Percentiles rank a stretch among this genome's conserved stretches.
Conservation (phyloP, 2,888 invertebrate species). For the Cerceris ruficornis region DNA sequence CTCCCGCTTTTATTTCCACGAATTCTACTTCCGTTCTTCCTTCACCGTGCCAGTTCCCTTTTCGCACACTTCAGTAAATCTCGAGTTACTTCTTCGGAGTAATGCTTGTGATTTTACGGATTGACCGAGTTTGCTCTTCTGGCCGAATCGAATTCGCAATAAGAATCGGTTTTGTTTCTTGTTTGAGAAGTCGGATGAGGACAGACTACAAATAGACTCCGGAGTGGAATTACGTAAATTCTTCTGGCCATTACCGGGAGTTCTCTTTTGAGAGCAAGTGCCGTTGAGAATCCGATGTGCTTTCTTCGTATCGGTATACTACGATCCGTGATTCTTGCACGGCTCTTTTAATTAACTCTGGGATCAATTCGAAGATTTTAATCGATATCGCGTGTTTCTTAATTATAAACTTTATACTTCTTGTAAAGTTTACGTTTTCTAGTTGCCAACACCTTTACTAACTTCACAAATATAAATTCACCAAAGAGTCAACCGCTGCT, state of each 20-base stretch:
- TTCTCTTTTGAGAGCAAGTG: neutral
- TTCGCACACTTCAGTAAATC: conserved; percentile 62
- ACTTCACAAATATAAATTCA: too few relatives aligned
- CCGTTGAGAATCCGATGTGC: too few relatives aligned
- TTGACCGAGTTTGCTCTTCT: conserved; percentile 51
- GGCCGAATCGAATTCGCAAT: conserved; percentile 59
- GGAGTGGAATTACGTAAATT: conserved; percentile 26
- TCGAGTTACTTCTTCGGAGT: conserved; percentile 43
- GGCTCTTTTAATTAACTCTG: too few relatives aligned
- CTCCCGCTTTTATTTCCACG: conserved; percentile 1
- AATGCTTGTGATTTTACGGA: conserved; percentile 53
- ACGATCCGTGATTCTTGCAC: too few relatives aligned
- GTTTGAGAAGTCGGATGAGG: conserved; percentile 4
- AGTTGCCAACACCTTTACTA: too few relatives aligned
- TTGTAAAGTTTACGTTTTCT: too few relatives aligned
- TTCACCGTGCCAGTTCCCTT: conserved; percentile 30
- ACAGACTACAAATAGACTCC: conserved; percentile 29
- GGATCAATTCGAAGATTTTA: too few relatives aligned
- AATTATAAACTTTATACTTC: too few relatives aligned
- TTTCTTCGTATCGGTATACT: too few relatives aligned
- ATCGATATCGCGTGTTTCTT: too few relatives aligned
- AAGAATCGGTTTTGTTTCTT: conserved; percentile 31
- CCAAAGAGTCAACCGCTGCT: too few relatives aligned
- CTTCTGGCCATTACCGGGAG: neutral
- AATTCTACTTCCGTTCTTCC: conserved; percentile 8